These are phyloP conservation scores for Carlito syrichta DNA, from an alignment of 2,113 vertebrate genomes.

Conservation along the genomic window DNA sequence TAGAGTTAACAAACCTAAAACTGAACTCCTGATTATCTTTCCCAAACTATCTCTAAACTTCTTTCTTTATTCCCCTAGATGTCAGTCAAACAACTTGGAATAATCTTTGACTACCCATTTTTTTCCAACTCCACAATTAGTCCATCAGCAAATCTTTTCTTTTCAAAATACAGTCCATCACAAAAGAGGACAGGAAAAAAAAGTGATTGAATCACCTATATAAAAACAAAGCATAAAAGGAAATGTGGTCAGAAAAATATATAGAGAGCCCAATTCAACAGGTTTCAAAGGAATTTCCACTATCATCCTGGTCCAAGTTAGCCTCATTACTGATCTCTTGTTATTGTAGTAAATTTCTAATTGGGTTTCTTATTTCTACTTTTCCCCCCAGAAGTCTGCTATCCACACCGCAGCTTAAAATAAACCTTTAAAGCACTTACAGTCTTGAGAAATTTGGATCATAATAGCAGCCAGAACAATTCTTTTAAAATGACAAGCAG, in stretches of 20 bases:
- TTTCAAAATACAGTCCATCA: background rate
- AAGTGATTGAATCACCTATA: no score
- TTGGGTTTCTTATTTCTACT: background rate
- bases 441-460: background rate
- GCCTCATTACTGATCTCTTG: background rate
- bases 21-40: background rate
- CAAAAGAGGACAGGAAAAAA: no score
- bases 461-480: background rate
- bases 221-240: no score
- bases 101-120: background rate
- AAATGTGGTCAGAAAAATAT: no score
- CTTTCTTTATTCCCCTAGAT: background rate
- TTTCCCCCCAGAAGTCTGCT: background rate
- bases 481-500: background rate
- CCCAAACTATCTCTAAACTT: background rate
- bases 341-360: background rate
- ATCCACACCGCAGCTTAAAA: background rate
- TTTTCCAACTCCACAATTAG: background rate
- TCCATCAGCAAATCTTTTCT: background rate
- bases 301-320: background rate
- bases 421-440: background rate
- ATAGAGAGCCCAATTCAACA: no score
- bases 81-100: background rate
- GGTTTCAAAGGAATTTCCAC: background rate
- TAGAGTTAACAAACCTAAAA: background rate